Evolutionary conservation across 2,797 vertebrate species (phyloP).

Genomic region (Smutsia gigantea): DNA sequence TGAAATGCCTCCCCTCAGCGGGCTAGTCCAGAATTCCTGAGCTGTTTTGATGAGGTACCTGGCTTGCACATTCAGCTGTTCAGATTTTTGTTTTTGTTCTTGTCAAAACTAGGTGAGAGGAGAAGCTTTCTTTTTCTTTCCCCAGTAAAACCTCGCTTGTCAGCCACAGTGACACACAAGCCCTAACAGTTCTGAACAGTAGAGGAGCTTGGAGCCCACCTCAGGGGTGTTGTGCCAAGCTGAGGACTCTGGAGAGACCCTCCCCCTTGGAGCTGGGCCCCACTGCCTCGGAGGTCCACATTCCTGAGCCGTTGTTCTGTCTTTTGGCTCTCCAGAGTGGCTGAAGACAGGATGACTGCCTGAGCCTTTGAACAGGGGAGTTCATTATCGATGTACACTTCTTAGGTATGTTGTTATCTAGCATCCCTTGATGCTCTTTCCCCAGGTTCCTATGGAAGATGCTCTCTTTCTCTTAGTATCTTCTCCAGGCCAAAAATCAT

Average conservation of each 20-base stretch:
- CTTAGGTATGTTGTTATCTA: neutral
- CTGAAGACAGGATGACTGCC: neutral
- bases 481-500: conserved; percentile 1
- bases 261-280: neutral
- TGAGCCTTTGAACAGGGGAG: neutral
- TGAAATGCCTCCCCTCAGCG: neutral
- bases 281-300: neutral
- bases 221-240: neutral
- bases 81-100: conserved; percentile 21
- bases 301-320: conserved; percentile 44
- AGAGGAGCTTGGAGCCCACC: neutral
- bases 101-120: neutral
- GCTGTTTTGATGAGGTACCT: neutral
- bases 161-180: neutral
- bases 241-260: neutral
- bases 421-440: neutral
- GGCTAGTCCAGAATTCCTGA: neutral
- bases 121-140: neutral
- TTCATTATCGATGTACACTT: neutral
- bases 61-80: neutral
- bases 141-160: neutral
- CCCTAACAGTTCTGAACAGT: conserved; percentile 10
- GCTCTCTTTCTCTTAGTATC: neutral
- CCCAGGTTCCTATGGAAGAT: neutral
- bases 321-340: neutral